Evolutionary conservation across 2,888 invertebrate genomes (phyloP).

Genomic region (Ligdia adustata): DNA sequence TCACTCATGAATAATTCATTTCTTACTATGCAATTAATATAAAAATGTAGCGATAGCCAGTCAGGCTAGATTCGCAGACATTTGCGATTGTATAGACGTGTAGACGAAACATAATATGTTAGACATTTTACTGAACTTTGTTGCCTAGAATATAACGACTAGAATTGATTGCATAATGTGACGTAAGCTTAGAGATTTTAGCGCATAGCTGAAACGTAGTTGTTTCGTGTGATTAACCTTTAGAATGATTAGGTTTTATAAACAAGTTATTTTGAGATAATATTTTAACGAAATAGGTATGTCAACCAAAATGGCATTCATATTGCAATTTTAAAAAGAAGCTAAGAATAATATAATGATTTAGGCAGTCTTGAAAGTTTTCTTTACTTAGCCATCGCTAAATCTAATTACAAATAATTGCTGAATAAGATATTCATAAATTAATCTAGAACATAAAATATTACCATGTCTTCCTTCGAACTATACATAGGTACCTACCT

Average conservation of each 20-base stretch:
- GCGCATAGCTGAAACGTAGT: background rate
- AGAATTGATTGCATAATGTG: background rate
- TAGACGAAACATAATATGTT: background rate
- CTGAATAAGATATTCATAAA: too few species aligned
- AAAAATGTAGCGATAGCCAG: constrained; percentile 7
- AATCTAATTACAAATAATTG: too few species aligned
- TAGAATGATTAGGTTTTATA: background rate
- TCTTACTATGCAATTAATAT: constrained; percentile 2
- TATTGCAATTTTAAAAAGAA: too few species aligned
- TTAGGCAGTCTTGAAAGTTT: too few species aligned
- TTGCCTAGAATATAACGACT: background rate
- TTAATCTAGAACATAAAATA: too few species aligned
- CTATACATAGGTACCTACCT: too few species aligned
- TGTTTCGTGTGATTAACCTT: background rate
- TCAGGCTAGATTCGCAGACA: constrained; percentile 4
- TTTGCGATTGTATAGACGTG: constrained; percentile 9
- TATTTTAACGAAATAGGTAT: too few species aligned
- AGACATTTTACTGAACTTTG: background rate
- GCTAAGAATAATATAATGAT: too few species aligned
- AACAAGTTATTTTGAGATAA: constrained; percentile 2
- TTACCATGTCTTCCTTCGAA: too few species aligned
- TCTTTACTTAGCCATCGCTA: too few species aligned
- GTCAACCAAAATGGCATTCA: too few species aligned
- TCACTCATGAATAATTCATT: constrained; percentile 17
- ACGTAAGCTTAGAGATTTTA: too few species aligned